These are phyloP conservation scores for Parasteatoda tepidariorum DNA, from an alignment of 1,140 invertebrate genomes.

Conservation along the genomic window DNA sequence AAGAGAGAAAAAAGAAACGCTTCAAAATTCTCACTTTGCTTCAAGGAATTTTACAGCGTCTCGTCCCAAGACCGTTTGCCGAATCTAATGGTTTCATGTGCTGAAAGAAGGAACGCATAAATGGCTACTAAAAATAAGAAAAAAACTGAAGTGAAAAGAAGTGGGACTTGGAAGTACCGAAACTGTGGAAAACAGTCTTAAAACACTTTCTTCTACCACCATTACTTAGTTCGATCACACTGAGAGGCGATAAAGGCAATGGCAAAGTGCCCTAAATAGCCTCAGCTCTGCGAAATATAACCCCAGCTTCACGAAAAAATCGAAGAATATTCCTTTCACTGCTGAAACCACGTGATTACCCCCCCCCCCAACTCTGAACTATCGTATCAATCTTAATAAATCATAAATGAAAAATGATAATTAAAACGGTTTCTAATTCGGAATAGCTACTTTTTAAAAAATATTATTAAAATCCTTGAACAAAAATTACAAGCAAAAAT, in stretches of 20 bases:
- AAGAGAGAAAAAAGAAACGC: no score
- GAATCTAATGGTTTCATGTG: slow-evolving; percentile 10
- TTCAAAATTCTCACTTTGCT: slow-evolving; percentile 15
- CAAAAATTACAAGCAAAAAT: no score
- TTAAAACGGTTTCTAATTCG: no score
- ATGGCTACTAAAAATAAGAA: background rate
- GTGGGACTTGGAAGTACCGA: slow-evolving; percentile 11
- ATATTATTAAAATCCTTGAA: no score
- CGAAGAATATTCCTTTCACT: background rate
- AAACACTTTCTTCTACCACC: slow-evolving; percentile 37
- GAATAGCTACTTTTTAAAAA: no score
- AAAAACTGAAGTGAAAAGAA: background rate
- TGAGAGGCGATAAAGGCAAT: slow-evolving; percentile 34
- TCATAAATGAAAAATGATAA: no score
- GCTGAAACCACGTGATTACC: background rate
- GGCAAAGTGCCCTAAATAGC: slow-evolving; percentile 38
- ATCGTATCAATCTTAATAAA: no score
- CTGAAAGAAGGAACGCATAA: background rate
- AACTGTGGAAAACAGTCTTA: slow-evolving; percentile 50
- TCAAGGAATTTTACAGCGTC: slow-evolving; percentile 26
- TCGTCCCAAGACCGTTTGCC: background rate
- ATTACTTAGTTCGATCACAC: slow-evolving; percentile 38
- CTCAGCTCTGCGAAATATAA: background rate
- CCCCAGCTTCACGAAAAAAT: background rate
- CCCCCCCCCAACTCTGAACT: no score